phyloP scores from a whole-genome alignment of 1,140 invertebrate genomes.

The Rhopalosiphum maidis region DNA sequence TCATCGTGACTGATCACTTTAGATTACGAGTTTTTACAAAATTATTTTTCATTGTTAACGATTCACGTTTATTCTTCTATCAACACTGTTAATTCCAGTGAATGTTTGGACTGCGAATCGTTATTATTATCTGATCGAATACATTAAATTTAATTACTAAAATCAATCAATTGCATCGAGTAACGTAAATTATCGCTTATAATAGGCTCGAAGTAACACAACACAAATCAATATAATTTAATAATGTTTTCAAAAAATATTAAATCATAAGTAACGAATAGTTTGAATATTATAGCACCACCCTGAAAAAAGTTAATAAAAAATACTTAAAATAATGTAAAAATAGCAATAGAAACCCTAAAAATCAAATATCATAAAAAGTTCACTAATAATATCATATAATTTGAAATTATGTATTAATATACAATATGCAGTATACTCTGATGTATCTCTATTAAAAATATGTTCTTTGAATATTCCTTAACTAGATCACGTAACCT shows the following conservation, averaged over 20 bases:
- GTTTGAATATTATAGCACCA: neutral
- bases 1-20: neutral
- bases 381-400: no score
- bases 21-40: neutral
- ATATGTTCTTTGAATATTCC: no score
- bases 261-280: neutral
- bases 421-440: no score
- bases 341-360: neutral
- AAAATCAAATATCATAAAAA: neutral
- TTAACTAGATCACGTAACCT: no score
- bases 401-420: no score
- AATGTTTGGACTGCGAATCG: neutral
- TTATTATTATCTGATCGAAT: neutral
- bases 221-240: neutral
- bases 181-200: neutral
- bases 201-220: neutral
- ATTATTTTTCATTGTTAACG: neutral
- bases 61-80: conserved; percentile 1
- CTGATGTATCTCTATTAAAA: no score
- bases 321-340: neutral
- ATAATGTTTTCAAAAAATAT: neutral
- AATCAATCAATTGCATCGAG: neutral
- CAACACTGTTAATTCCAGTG: neutral
- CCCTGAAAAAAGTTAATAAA: neutral
- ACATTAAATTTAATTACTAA: neutral